A percentile compares a stretch with the other conserved stretches of the same genome.
Evolutionary conservation across 2,888 invertebrate genomes (phyloP).

Genomic region (Amphipyra berbera): DNA sequence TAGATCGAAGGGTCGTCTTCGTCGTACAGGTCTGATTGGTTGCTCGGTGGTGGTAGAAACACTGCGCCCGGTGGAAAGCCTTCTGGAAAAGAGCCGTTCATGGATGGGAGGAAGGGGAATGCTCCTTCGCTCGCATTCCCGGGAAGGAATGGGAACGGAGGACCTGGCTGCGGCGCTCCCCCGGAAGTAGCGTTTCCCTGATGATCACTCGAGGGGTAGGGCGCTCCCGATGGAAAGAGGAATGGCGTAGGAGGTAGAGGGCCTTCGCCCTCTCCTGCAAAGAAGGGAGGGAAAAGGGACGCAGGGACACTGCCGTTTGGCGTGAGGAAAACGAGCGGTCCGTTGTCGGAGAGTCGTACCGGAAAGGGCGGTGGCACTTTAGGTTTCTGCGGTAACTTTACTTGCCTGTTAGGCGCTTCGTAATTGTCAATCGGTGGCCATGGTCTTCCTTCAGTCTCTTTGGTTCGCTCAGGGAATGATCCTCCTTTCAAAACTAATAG

Average conservation of each 20-base stretch:
- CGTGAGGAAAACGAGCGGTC: constrained; percentile 96
- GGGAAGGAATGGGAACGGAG: constrained; percentile 91
- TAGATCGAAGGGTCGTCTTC: constrained; percentile 97
- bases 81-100: constrained; percentile 90
- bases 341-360: constrained; percentile 95
- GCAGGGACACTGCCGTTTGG: constrained; percentile 94
- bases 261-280: constrained; percentile 91
- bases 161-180: constrained; percentile 91
- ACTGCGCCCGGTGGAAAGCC: constrained; percentile 89
- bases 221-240: constrained; percentile 90
- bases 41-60: constrained; percentile 92
- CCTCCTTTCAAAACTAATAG: constrained; percentile 95
- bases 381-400: constrained; percentile 95
- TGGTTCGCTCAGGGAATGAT: constrained; percentile 90
- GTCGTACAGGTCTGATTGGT: constrained; percentile 94
- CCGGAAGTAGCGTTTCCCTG: constrained; percentile 92
- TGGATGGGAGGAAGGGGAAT: constrained; percentile 88
- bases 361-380: constrained; percentile 98
- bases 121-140: constrained; percentile 89
- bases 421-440: constrained; percentile 97
- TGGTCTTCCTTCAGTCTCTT: constrained; percentile 82
- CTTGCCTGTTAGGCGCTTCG: constrained; percentile 94
- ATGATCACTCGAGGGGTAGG: constrained; percentile 90
- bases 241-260: constrained; percentile 88
- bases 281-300: constrained; percentile 92